Conservation (phyloP, 2,113 vertebrate genomes). For the Pardalotus punctatus region DNA sequence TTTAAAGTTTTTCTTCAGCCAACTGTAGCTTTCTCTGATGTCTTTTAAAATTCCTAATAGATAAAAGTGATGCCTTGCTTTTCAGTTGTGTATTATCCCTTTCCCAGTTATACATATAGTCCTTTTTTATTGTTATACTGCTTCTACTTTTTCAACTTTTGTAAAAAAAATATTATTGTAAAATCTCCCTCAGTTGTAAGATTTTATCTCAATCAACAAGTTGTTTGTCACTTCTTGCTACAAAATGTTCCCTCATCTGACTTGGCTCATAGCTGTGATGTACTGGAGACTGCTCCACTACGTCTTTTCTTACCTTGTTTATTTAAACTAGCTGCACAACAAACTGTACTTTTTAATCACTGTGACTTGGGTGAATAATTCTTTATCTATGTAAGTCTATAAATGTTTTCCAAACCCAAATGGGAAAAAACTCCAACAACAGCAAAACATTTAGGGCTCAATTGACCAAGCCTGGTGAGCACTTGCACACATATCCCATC, state of each 20-base stretch:
- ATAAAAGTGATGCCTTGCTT: background rate
- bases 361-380: background rate
- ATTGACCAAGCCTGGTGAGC: background rate
- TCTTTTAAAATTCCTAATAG: background rate
- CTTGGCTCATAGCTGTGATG: background rate
- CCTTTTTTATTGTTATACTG: background rate
- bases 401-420: background rate
- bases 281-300: background rate
- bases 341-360: background rate
- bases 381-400: background rate
- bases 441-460: background rate
- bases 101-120: background rate
- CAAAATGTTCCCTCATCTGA: background rate
- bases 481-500: fast-evolving
- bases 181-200: background rate
- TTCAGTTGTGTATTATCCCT: background rate
- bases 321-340: background rate
- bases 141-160: background rate
- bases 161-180: background rate
- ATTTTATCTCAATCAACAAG: background rate
- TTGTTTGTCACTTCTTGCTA: background rate
- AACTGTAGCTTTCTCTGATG: background rate
- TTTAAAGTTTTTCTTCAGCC: background rate
- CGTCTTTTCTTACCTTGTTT: background rate
- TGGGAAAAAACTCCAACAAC: fast-evolving